Percentiles rank a stretch among this genome's conserved stretches.
Conservation (phyloP, 2,797 vertebrate species). For the Nyctalus aviator region DNA sequence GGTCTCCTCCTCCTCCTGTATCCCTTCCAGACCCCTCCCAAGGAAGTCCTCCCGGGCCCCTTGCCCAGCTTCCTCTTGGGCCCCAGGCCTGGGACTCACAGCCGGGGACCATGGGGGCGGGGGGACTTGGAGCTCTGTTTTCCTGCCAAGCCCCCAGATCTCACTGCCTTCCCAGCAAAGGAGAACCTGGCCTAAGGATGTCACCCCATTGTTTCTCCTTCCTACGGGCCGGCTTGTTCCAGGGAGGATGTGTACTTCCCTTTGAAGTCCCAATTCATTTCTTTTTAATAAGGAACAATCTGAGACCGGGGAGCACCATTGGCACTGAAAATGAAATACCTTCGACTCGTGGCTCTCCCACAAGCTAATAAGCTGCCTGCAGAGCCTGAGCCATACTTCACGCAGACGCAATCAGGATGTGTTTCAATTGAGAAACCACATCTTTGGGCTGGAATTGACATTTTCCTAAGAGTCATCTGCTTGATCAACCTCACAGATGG, state of each 20-base stretch:
- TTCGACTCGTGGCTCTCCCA: not conserved
- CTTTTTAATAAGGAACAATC: slow-evolving; percentile 37
- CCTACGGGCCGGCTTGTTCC: not conserved
- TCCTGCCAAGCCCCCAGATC: not conserved
- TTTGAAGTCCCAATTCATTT: slow-evolving; percentile 62
- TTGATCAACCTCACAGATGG: not conserved
- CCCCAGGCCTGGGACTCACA: not conserved
- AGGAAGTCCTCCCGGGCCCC: not conserved
- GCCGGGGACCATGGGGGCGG: too few species aligned
- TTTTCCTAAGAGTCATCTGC: not conserved
- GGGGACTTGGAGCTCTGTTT: not conserved
- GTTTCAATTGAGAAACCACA: not conserved
- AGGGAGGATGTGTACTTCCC: slow-evolving; percentile 61
- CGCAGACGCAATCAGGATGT: too few species aligned
- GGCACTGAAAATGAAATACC: not conserved
- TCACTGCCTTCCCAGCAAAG: slow-evolving; percentile 47
- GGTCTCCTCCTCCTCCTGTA: not conserved
- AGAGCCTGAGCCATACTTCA: not conserved
- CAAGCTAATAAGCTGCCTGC: not conserved
- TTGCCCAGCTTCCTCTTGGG: not conserved
- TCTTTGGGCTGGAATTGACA: not conserved
- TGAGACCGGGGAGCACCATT: not conserved
- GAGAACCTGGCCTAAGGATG: not conserved
- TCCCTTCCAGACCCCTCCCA: not conserved
- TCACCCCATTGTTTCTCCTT: slow-evolving; percentile 72